Evolutionary conservation across 2,888 invertebrate species (phyloP).

Genomic region (Cerastis leucographa): DNA sequence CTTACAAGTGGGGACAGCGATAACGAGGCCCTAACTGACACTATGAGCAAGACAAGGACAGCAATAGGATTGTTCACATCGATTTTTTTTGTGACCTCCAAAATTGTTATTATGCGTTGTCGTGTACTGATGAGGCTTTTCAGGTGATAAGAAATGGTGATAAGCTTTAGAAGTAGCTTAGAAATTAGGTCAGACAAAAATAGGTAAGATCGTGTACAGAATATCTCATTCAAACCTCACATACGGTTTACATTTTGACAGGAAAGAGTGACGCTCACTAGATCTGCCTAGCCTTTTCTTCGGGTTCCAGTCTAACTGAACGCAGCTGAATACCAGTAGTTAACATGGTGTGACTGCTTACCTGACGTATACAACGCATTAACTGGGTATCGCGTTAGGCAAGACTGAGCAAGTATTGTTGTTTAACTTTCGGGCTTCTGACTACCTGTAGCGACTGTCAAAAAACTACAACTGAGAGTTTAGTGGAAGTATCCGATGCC

Average conservation of each 20-base stretch:
- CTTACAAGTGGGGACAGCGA: slow-evolving; percentile 64
- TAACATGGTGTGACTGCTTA: not conserved
- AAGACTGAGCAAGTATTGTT: too few species aligned
- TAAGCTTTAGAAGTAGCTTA: not conserved
- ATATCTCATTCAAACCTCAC: not conserved
- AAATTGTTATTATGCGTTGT: slow-evolving; percentile 34
- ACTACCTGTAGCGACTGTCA: not conserved
- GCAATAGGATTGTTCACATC: slow-evolving; percentile 40
- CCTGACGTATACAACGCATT: not conserved
- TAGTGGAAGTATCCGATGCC: not conserved
- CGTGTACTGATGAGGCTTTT: slow-evolving; percentile 10
- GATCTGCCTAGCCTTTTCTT: not conserved
- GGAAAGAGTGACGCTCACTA: not conserved
- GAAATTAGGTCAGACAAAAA: not conserved
- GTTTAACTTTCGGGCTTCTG: not conserved
- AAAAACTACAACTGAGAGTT: not conserved
- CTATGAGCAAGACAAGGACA: slow-evolving; percentile 42
- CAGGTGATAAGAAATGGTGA: slow-evolving; percentile 1
- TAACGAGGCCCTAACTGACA: slow-evolving; percentile 62
- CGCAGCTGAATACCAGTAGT: not conserved
- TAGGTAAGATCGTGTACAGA: not conserved
- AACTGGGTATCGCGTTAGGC: too few species aligned
- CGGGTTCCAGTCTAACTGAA: not conserved
- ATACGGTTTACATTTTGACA: not conserved
- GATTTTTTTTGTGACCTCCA: slow-evolving; percentile 52